Evolutionary conservation across 1,140 invertebrate genomes (phyloP).

Genomic region (Melitaea cinxia): DNA sequence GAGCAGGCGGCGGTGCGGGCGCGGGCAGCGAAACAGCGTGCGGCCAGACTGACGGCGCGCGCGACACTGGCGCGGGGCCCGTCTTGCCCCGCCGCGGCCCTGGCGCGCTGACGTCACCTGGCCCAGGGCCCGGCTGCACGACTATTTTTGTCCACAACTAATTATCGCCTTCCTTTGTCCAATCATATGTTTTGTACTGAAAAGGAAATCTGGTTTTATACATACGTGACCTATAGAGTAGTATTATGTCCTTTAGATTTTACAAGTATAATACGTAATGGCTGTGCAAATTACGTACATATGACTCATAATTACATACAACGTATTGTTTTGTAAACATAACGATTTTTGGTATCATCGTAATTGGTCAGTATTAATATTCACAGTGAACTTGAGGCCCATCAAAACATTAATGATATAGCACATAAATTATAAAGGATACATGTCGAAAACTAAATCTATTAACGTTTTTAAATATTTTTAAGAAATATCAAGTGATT

Average conservation of each 20-base stretch:
- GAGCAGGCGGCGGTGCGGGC: slow-evolving; percentile 45
- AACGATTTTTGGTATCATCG: slow-evolving; percentile 15
- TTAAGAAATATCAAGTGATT: too few species aligned
- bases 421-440: too few species aligned
- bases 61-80: slow-evolving; percentile 80
- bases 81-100: slow-evolving; percentile 78
- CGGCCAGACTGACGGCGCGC: slow-evolving; percentile 74
- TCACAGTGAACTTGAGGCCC: not conserved
- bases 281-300: slow-evolving; percentile 26
- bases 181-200: slow-evolving; percentile 62
- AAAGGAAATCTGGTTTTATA: slow-evolving; percentile 69
- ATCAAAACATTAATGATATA: not conserved
- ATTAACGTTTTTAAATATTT: too few species aligned
- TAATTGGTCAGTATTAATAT: not conserved
- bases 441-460: too few species aligned
- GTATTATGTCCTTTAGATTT: not conserved
- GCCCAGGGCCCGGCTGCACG: slow-evolving; percentile 75
- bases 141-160: slow-evolving; percentile 78
- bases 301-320: slow-evolving; percentile 34
- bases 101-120: slow-evolving; percentile 77
- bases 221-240: slow-evolving; percentile 36
- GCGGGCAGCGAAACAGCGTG: slow-evolving; percentile 61
- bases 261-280: slow-evolving; percentile 10
- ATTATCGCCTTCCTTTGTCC: slow-evolving; percentile 78
- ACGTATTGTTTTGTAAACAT: slow-evolving; percentile 14